Conservation (phyloP, 2,113 vertebrate genomes). For the Platysternon megacephalum region DNA sequence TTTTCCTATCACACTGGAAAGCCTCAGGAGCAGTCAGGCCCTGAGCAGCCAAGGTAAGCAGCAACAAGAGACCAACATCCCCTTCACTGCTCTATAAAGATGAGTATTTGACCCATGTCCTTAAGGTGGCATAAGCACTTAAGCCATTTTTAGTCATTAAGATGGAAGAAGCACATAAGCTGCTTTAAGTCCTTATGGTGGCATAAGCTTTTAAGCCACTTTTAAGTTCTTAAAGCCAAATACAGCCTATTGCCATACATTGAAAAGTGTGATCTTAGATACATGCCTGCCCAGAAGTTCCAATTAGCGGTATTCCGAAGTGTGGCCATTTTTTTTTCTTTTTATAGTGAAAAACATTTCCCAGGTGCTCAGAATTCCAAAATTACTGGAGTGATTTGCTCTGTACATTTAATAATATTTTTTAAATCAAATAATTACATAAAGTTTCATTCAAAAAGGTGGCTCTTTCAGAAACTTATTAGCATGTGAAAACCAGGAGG, state of each 20-base stretch:
- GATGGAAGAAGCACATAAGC: constrained; percentile 41
- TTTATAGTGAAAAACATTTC: background rate
- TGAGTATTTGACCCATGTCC: constrained; percentile 7
- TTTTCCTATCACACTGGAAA: background rate
- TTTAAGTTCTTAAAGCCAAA: constrained; percentile 15
- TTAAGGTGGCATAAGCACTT: constrained; percentile 54
- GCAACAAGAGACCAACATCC: background rate
- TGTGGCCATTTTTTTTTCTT: background rate
- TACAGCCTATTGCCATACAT: background rate
- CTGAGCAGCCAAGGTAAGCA: background rate
- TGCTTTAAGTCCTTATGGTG: constrained; percentile 52
- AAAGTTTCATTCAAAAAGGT: background rate
- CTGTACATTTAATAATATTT: background rate
- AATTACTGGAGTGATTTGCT: background rate
- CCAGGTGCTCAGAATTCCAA: background rate
- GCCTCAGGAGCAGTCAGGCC: background rate
- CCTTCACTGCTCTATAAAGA: background rate
- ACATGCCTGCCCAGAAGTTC: background rate
- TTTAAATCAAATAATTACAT: background rate
- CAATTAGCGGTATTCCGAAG: background rate
- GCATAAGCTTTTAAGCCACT: constrained; percentile 51
- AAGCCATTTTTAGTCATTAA: constrained; percentile 60
- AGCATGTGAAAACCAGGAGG: background rate
- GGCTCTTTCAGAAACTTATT: background rate
- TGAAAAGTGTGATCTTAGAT: background rate